Conservation (phyloP, 2,888 invertebrate species). For the Digitonthophagus gazella region DNA sequence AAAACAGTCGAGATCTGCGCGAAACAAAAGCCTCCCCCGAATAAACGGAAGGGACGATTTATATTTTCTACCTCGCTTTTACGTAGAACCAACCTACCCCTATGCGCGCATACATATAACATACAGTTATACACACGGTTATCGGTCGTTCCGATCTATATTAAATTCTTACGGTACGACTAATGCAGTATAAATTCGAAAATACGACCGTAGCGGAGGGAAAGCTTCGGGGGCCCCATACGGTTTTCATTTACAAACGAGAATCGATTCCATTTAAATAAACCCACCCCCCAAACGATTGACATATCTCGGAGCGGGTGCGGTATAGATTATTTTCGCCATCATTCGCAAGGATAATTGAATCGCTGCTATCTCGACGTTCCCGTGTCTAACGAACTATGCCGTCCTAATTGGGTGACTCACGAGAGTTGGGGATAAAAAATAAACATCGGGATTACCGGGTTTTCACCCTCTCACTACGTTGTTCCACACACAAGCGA, state of each 20-base stretch:
- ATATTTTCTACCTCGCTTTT: not conserved
- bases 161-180: not conserved
- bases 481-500: not conserved
- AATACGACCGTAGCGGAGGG: not conserved
- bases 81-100: no score
- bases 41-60: not conserved
- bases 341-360: not conserved
- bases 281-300: not conserved
- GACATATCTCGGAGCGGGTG: not conserved
- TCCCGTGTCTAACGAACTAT: not conserved
- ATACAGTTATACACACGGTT: not conserved
- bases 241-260: no score
- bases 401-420: not conserved
- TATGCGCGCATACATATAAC: no score
- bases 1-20: not conserved
- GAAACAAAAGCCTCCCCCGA: not conserved
- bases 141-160: not conserved
- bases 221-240: no score
- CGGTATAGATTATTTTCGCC: not conserved
- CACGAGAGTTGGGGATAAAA: not conserved
- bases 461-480: not conserved
- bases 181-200: not conserved
- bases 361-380: not conserved
- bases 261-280: not conserved
- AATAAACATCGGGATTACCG: not conserved